Conservation (phyloP, 2,888 invertebrate genomes). For the Pyrrhia umbra region DNA sequence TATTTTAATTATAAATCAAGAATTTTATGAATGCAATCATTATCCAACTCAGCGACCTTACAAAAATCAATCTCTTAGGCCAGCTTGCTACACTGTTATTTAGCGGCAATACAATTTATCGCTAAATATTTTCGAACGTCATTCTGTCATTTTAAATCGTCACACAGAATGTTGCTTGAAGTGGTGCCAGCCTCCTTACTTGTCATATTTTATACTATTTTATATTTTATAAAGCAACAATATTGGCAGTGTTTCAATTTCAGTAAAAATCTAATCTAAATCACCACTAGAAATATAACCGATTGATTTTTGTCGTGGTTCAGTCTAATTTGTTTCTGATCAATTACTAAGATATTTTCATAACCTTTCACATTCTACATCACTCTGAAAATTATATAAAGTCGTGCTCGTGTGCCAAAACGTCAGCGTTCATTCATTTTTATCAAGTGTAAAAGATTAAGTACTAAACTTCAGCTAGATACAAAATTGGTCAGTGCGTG, state of each 20-base stretch:
- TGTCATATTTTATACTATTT: not conserved
- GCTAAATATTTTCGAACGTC: not conserved
- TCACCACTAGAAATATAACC: not conserved
- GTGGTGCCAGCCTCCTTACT: not conserved
- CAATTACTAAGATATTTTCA: not conserved
- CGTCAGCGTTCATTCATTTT: constrained; percentile 49
- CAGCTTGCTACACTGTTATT: not conserved
- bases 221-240: not conserved
- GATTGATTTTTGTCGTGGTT: constrained; percentile 10
- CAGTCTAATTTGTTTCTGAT: constrained; percentile 5
- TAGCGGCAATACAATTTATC: not conserved
- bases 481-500: constrained; percentile 64
- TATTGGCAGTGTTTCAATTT: not conserved
- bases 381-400: not conserved
- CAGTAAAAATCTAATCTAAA: not conserved
- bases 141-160: too few species aligned
- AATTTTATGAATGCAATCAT: constrained; percentile 12
- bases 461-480: constrained; percentile 66
- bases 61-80: not conserved
- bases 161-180: too few species aligned
- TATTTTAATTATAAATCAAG: constrained; percentile 17
- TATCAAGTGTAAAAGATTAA: constrained; percentile 60
- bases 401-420: constrained; percentile 21
- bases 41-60: not conserved
- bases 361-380: not conserved